Conservation (phyloP, 2,113 vertebrate species). For the Sapayoa aenigma region DNA sequence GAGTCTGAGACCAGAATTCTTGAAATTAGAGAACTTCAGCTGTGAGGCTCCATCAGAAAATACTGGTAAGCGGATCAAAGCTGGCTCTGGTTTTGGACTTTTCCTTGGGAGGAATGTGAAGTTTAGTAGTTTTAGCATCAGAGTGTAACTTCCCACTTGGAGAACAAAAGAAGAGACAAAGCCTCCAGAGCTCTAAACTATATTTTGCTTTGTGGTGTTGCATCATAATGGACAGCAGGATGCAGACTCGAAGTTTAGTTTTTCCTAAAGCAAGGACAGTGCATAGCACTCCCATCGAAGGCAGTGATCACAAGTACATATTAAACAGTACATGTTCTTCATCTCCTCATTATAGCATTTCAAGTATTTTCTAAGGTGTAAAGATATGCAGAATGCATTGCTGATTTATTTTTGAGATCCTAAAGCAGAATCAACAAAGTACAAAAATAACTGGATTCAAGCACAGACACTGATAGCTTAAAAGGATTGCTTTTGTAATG, state of each 20-base stretch:
- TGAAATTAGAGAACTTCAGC: not conserved
- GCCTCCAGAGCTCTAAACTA: not conserved
- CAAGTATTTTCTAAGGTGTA: not conserved
- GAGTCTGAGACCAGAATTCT: not conserved
- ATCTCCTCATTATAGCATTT: not conserved
- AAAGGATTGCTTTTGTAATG: constrained; percentile 12
- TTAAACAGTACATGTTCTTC: not conserved
- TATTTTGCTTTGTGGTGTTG: not conserved
- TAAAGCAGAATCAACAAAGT: constrained; percentile 27
- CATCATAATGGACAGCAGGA: not conserved
- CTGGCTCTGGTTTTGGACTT: not conserved
- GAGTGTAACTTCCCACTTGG: not conserved
- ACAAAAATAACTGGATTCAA: not conserved
- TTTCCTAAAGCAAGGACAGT: not conserved
- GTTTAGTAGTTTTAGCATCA: not conserved
- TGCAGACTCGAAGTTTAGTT: not conserved
- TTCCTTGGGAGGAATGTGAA: not conserved
- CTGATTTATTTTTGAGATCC: constrained; percentile 32
- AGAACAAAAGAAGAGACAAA: not conserved
- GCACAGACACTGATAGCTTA: not conserved
- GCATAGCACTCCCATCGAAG: not conserved
- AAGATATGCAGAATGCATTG: not conserved
- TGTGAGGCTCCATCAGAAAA: not conserved
- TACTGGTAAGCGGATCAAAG: not conserved
- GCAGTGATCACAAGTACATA: not conserved